phyloP scores from a whole-genome alignment of 23 tunicate species.

The Halocynthia roretzi region DNA sequence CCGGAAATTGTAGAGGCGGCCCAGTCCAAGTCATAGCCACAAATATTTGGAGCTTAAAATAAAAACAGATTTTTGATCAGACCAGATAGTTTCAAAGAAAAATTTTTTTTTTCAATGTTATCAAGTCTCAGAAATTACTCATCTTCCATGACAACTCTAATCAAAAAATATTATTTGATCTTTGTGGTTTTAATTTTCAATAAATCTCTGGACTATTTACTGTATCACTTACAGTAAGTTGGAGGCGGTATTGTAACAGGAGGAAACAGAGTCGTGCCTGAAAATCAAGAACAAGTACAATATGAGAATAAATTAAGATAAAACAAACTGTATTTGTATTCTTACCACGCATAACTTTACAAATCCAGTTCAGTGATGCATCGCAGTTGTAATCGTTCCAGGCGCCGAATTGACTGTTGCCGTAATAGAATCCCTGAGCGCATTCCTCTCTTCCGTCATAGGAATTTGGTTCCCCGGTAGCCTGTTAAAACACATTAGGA shows the following conservation, averaged over 20 bases:
- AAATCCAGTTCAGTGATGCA: conserved; percentile 56
- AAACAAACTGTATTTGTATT: background rate
- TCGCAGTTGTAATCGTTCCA: conserved; percentile 85
- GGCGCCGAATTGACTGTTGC: background rate
- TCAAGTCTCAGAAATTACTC: background rate
- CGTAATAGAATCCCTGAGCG: conserved; percentile 18
- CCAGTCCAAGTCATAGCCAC: conserved; percentile 61
- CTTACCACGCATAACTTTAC: conserved; percentile 62
- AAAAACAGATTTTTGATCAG: background rate
- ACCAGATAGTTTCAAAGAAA: background rate
- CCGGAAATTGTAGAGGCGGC: conserved; percentile 36
- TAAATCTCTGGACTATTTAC: background rate
- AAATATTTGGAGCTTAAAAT: conserved; percentile 41
- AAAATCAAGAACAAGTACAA: background rate
- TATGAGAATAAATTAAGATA: background rate
- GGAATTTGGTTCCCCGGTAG: conserved; percentile 58
- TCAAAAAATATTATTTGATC: background rate
- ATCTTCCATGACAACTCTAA: background rate
- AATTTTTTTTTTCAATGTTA: background rate
- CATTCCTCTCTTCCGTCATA: conserved; percentile 76
- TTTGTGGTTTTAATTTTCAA: background rate
- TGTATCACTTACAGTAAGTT: conserved; percentile 40
- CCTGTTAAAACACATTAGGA: conserved; percentile 12
- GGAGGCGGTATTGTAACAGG: conserved; percentile 52
- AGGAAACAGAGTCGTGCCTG: conserved; percentile 49